A percentile compares a stretch with the other conserved stretches of the same genome.
phyloP scores from a whole-genome alignment of 2,113 vertebrate genomes.

The Psittacula cyanocephala region DNA sequence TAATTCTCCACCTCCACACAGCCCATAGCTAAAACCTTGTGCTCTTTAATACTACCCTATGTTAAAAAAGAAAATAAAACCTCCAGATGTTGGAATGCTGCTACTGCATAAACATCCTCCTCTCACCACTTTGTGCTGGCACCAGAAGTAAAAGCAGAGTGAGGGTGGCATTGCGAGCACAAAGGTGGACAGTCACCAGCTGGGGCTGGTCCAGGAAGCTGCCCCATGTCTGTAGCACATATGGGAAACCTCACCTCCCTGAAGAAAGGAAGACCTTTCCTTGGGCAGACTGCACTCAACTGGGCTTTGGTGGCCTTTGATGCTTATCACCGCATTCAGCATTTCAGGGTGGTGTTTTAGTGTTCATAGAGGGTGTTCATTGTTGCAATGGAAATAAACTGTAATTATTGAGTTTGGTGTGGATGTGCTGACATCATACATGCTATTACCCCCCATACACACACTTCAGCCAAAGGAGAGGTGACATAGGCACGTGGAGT shows the following conservation, averaged over 20 bases:
- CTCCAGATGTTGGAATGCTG: neutral
- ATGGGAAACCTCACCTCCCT: rapidly evolving
- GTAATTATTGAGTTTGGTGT: neutral
- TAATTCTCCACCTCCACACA: neutral
- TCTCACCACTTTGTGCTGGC: neutral
- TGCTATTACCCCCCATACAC: rapidly evolving
- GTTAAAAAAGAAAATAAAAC: neutral
- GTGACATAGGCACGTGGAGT: neutral
- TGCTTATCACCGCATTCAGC: rapidly evolving
- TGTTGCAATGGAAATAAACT: neutral
- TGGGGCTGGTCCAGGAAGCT: neutral
- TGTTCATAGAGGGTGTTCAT: neutral
- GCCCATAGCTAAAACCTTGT: neutral
- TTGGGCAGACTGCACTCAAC: neutral
- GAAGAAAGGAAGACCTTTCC: neutral
- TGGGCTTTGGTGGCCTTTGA: neutral
- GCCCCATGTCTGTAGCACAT: rapidly evolving
- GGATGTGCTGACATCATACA: neutral
- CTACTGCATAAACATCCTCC: neutral
- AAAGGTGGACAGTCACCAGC: neutral
- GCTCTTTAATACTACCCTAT: neutral
- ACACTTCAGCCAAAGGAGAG: neutral
- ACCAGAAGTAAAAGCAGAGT: neutral
- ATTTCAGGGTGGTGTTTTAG: neutral
- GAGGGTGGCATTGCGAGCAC: neutral